Percentiles rank a stretch among this genome's conserved stretches.
Evolutionary conservation across 2,113 vertebrate species (phyloP).

Genomic region (Cyprinus carpio): DNA sequence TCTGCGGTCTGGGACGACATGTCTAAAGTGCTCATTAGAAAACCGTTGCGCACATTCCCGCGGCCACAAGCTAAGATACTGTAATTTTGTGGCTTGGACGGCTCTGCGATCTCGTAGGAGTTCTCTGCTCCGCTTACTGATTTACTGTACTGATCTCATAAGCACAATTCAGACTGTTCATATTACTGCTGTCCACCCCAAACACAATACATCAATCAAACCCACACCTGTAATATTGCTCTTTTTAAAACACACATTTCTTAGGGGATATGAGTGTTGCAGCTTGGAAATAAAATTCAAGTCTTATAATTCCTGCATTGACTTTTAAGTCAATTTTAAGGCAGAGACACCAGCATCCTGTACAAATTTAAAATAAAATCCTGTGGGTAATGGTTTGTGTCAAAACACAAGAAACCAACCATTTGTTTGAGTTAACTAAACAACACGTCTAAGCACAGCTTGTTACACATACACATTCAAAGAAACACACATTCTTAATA

Average conservation of each 20-base stretch:
- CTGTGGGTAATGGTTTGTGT: background rate
- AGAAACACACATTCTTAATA: constrained; percentile 39
- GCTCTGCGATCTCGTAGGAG: constrained; percentile 65
- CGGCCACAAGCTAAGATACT: constrained; percentile 72
- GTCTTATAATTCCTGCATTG: constrained; percentile 28
- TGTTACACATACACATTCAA: constrained; percentile 11
- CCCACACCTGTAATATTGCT: constrained; percentile 27
- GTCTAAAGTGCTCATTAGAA: constrained; percentile 71
- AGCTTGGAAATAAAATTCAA: constrained; percentile 3
- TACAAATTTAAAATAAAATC: background rate
- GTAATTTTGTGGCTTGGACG: constrained; percentile 74
- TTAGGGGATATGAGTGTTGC: background rate
- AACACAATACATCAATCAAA: constrained; percentile 26
- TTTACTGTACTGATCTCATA: constrained; percentile 49
- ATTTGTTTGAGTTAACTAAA: constrained; percentile 20
- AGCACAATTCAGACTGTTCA: constrained; percentile 17
- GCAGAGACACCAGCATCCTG: background rate
- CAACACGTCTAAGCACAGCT: background rate
- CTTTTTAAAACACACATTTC: background rate
- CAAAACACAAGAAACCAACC: constrained; percentile 18
- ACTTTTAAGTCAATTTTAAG: background rate
- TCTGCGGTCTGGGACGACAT: constrained; percentile 69
- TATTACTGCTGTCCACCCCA: constrained; percentile 36
- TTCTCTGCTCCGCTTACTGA: constrained; percentile 58
- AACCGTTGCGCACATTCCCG: constrained; percentile 69